phyloP scores from a whole-genome alignment of 2,797 vertebrate species.

The Helostoma temminkii region DNA sequence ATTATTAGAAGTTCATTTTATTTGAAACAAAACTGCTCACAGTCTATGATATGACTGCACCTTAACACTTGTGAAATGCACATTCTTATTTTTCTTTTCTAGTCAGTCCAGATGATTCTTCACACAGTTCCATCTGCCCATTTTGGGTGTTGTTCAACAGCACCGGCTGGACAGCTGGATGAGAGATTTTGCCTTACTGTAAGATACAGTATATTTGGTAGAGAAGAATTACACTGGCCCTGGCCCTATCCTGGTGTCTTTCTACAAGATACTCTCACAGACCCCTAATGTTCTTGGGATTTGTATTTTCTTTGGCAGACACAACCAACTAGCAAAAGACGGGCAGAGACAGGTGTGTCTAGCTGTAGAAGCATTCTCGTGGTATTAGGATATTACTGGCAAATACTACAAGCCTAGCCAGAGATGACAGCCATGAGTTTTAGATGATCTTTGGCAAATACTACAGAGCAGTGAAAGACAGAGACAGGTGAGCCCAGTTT shows the following conservation, averaged over 20 bases:
- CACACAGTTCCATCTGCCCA: constrained; percentile 32
- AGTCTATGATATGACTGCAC: not conserved
- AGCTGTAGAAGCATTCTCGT: constrained; percentile 54
- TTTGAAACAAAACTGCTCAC: constrained; percentile 39
- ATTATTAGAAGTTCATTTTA: constrained; percentile 48
- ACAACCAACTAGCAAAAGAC: constrained; percentile 41
- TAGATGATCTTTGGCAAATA: constrained; percentile 73
- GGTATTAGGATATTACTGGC: constrained; percentile 65
- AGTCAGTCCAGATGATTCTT: constrained; percentile 45
- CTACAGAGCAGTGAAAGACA: constrained; percentile 63
- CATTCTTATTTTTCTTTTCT: constrained; percentile 38
- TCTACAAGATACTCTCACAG: constrained; percentile 32
- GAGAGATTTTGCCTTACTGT: constrained; percentile 52
- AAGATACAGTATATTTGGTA: constrained; percentile 58
- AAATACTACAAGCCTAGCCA: constrained; percentile 48
- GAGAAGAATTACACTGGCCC: constrained; percentile 47
- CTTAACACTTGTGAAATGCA: constrained; percentile 26
- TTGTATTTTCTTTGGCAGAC: constrained; percentile 69
- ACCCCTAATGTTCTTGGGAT: constrained; percentile 47
- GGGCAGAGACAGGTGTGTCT: constrained; percentile 68
- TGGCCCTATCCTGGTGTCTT: constrained; percentile 48
- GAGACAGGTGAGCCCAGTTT: constrained; percentile 72
- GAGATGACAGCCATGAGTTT: constrained; percentile 57
- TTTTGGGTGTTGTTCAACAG: constrained; percentile 49
- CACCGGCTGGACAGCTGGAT: constrained; percentile 38